Conservation (phyloP, 2,797 vertebrate species). For the Hippocampus kuda region DNA sequence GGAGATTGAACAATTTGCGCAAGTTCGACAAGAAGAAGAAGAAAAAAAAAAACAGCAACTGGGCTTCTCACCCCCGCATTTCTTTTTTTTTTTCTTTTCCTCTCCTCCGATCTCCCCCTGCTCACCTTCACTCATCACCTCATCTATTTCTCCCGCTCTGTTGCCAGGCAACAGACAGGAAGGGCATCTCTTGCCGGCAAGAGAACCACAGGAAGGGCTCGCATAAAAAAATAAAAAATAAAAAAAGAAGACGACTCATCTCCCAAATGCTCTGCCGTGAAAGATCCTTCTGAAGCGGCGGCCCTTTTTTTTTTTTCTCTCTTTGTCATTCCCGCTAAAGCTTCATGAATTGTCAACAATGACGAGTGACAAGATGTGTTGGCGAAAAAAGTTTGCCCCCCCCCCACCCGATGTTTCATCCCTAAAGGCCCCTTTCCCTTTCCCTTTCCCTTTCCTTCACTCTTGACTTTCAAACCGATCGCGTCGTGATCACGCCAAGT, state of each 20-base stretch:
- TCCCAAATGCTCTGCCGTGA: slow-evolving; percentile 19
- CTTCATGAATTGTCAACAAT: not conserved
- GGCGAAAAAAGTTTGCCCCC: too few species aligned
- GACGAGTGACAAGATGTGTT: too few species aligned
- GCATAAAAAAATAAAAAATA: slow-evolving; percentile 27
- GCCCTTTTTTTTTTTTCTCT: not conserved
- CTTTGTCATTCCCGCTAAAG: too few species aligned
- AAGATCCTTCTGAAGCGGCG: not conserved
- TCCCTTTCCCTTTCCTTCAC: too few species aligned
- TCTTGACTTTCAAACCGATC: too few species aligned
- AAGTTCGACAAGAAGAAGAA: slow-evolving; percentile 29
- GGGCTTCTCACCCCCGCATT: slow-evolving; percentile 22
- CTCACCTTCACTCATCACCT: slow-evolving; percentile 59
- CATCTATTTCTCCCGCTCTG: slow-evolving; percentile 48
- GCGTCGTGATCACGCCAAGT: too few species aligned
- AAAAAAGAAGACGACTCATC: slow-evolving; percentile 10
- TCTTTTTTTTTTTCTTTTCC: slow-evolving; percentile 6
- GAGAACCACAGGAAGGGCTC: slow-evolving; percentile 54
- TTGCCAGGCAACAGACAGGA: slow-evolving; percentile 62
- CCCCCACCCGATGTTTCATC: too few species aligned
- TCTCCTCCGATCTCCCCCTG: slow-evolving; percentile 42
- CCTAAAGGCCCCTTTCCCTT: too few species aligned
- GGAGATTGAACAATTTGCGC: slow-evolving; percentile 19
- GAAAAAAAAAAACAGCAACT: slow-evolving; percentile 28
- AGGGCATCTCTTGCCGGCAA: slow-evolving; percentile 54